Percentiles rank a stretch among this genome's conserved stretches.
Conservation (phyloP, 2,888 invertebrate species). For the Andrena marginata region DNA sequence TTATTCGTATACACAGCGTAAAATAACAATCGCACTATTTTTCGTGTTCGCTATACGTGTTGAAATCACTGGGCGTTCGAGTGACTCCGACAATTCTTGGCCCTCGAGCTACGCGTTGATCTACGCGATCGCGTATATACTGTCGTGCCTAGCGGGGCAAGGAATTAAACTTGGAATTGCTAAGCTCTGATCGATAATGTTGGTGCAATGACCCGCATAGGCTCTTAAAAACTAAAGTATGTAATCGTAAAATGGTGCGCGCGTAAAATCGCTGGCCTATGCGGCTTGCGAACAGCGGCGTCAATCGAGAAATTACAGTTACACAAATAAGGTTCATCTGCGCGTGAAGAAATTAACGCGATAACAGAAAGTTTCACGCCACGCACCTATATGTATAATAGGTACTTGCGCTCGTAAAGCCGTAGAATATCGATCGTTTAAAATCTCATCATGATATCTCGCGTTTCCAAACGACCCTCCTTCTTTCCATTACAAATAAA, state of each 20-base stretch:
- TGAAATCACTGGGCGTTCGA: slow-evolving; percentile 9
- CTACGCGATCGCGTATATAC: background rate
- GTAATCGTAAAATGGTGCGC: slow-evolving; percentile 24
- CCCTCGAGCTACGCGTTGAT: background rate
- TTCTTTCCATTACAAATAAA: background rate
- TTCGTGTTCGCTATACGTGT: background rate
- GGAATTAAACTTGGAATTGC: slow-evolving; percentile 40
- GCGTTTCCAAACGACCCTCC: slow-evolving; percentile 30
- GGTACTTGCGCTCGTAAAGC: slow-evolving; percentile 28
- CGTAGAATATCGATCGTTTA: slow-evolving; percentile 66
- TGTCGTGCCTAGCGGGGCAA: slow-evolving; percentile 7
- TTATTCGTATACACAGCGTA: background rate
- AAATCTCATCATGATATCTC: slow-evolving; percentile 67
- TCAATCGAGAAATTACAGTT: background rate
- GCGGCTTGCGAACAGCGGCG: background rate
- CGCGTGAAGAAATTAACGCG: background rate
- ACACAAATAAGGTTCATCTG: background rate
- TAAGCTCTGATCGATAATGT: slow-evolving; percentile 50
- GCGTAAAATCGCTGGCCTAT: background rate
- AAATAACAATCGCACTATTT: background rate
- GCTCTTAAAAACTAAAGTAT: slow-evolving; percentile 22
- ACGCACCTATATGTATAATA: background rate
- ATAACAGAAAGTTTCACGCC: background rate
- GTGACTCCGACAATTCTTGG: slow-evolving; percentile 10
- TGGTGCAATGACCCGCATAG: slow-evolving; percentile 55